A percentile compares a stretch with the other conserved stretches of the same genome.
phyloP scores from a whole-genome alignment of 2,888 invertebrate genomes.

The Agapostemon virescens region DNA sequence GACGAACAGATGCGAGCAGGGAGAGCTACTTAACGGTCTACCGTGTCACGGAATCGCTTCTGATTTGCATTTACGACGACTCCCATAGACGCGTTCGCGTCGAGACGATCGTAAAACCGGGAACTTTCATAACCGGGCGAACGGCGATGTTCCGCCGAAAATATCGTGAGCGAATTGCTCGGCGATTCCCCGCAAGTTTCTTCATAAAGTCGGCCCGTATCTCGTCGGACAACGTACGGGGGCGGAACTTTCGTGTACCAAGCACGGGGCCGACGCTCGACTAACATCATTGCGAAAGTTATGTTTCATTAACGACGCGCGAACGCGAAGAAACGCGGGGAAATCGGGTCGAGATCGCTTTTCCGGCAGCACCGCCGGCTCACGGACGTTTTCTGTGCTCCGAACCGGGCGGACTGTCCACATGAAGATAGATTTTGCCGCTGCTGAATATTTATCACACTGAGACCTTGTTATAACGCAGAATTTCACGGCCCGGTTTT shows the following conservation, averaged over 20 bases:
- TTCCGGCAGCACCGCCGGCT: conserved; percentile 16
- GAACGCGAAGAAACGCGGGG: neutral
- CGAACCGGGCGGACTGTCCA: conserved; percentile 27
- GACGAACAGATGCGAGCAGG: neutral
- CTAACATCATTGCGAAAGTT: neutral
- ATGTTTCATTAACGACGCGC: conserved; percentile 21
- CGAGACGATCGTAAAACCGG: conserved; percentile 21
- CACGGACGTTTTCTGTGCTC: neutral
- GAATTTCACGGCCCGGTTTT: conserved; percentile 47
- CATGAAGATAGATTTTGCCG: conserved; percentile 49
- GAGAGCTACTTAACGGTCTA: neutral
- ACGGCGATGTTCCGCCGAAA: conserved; percentile 9
- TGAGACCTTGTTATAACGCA: conserved; percentile 11
- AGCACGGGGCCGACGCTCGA: neutral
- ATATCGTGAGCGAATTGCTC: conserved; percentile 15
- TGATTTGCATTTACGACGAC: conserved; percentile 28
- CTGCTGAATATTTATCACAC: conserved; percentile 54
- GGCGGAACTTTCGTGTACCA: neutral
- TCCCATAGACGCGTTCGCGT: neutral
- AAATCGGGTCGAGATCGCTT: neutral
- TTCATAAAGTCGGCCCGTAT: conserved; percentile 15
- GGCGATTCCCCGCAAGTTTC: conserved; percentile 20
- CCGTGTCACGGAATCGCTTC: neutral
- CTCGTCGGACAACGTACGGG: neutral
- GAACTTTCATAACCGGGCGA: conserved; percentile 24